These are phyloP conservation scores for Drosophila albomicans DNA, from an alignment of 1,140 invertebrate genomes.

Conservation along the genomic window DNA sequence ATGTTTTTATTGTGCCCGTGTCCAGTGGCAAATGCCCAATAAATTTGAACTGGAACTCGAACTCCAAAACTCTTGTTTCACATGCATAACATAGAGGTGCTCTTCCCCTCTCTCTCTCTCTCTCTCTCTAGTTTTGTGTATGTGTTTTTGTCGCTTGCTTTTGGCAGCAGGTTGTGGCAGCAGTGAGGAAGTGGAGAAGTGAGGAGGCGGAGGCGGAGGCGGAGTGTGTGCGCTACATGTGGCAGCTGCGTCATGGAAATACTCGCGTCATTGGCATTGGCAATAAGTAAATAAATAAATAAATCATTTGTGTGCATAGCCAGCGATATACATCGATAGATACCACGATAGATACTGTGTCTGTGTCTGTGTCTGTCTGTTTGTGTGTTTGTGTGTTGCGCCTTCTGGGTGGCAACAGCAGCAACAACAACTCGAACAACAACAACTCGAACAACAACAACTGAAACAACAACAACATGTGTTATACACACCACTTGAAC, in stretches of 20 bases:
- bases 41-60: conserved; percentile 46
- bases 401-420: conserved; percentile 33
- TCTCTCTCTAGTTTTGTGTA: not conserved
- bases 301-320: conserved; percentile 75
- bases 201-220: not conserved
- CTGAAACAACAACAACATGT: conserved; percentile 30
- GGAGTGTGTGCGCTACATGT: conserved; percentile 32
- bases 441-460: not conserved
- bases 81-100: conserved; percentile 17
- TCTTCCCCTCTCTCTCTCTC: not conserved
- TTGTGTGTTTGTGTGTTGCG: conserved; percentile 4
- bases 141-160: not conserved
- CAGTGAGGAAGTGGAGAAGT: not conserved
- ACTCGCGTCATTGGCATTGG: conserved; percentile 70
- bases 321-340: conserved; percentile 56
- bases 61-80: conserved; percentile 16
- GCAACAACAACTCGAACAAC: no score
- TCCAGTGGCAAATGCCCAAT: conserved; percentile 50
- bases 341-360: conserved; percentile 26
- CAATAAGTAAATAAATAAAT: conserved; percentile 82
- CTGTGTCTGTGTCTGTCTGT: conserved; percentile 12
- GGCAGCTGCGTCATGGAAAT: conserved; percentile 69
- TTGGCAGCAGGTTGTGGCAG: not conserved
- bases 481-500: conserved; percentile 63
- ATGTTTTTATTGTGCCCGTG: conserved; percentile 26